These are phyloP conservation scores for Scotopteryx bipunctaria DNA, from an alignment of 2,888 invertebrate genomes.

Conservation along the genomic window DNA sequence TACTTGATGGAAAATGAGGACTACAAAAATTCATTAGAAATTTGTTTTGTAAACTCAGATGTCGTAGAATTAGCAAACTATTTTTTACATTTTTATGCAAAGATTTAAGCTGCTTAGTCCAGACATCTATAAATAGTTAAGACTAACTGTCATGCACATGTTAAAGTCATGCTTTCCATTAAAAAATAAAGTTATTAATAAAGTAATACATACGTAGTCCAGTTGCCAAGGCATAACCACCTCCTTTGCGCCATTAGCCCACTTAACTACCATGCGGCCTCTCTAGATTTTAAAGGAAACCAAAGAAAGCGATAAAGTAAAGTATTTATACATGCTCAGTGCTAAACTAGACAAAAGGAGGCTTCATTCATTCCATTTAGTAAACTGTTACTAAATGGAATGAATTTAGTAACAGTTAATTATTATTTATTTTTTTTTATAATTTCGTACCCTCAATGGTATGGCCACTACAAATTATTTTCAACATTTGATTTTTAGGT, in stretches of 20 bases:
- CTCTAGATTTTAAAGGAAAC: constrained; percentile 70
- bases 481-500: background rate
- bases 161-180: constrained; percentile 5
- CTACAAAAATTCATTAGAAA: too few relatives aligned
- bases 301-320: constrained; percentile 70
- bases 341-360: constrained; percentile 26
- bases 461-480: constrained; percentile 20
- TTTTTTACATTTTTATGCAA: too few relatives aligned
- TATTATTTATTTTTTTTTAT: too few relatives aligned
- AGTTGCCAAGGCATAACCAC: constrained; percentile 81
- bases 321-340: constrained; percentile 68
- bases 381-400: too few relatives aligned
- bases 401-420: too few relatives aligned
- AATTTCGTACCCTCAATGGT: constrained; percentile 2
- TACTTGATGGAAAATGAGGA: too few relatives aligned
- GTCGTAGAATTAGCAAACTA: too few relatives aligned
- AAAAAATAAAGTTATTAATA: constrained; percentile 46
- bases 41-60: too few relatives aligned
- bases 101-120: background rate
- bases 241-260: constrained; percentile 78
- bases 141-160: constrained; percentile 1
- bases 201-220: constrained; percentile 72
- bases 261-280: constrained; percentile 82
- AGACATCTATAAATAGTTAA: background rate
- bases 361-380: constrained; percentile 16